A percentile compares a stretch with the other conserved stretches of the same genome.
These are phyloP conservation scores for Leptopilina myrica DNA, from an alignment of 2,888 invertebrate genomes.

Conservation along the genomic window DNA sequence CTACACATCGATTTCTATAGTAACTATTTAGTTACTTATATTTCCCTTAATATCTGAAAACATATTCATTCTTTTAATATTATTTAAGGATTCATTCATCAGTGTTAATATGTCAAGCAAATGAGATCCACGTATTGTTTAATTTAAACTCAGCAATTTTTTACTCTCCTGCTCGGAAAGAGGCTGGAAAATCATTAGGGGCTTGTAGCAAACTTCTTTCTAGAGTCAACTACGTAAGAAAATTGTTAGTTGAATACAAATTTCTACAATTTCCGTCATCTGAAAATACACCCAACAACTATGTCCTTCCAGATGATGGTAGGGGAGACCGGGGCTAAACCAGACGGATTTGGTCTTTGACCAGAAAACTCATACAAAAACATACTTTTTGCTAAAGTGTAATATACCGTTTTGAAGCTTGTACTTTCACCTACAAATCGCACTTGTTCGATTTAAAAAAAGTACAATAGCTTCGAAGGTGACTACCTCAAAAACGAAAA, in stretches of 20 bases:
- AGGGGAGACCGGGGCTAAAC: too few species aligned
- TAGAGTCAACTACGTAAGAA: conserved; percentile 7
- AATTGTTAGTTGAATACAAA: neutral
- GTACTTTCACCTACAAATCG: too few species aligned
- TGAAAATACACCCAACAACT: neutral
- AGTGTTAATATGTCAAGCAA: neutral
- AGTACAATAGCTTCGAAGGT: too few species aligned
- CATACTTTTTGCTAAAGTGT: too few species aligned
- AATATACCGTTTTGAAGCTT: too few species aligned
- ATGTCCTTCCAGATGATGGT: neutral
- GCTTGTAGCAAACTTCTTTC: neutral
- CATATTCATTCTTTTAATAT: neutral
- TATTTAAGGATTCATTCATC: neutral
- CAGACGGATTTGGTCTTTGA: too few species aligned
- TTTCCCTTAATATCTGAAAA: neutral
- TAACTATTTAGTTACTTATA: neutral
- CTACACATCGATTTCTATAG: neutral
- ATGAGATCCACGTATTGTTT: neutral
- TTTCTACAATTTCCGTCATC: neutral
- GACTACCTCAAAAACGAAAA: too few species aligned
- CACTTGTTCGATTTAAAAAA: too few species aligned
- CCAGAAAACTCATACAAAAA: too few species aligned
- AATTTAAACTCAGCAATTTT: conserved; percentile 6
- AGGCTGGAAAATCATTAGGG: neutral
- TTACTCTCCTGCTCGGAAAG: neutral